These are phyloP conservation scores for Zygogramma bicolorata DNA, from an alignment of 2,888 invertebrate genomes.

Conservation along the genomic window DNA sequence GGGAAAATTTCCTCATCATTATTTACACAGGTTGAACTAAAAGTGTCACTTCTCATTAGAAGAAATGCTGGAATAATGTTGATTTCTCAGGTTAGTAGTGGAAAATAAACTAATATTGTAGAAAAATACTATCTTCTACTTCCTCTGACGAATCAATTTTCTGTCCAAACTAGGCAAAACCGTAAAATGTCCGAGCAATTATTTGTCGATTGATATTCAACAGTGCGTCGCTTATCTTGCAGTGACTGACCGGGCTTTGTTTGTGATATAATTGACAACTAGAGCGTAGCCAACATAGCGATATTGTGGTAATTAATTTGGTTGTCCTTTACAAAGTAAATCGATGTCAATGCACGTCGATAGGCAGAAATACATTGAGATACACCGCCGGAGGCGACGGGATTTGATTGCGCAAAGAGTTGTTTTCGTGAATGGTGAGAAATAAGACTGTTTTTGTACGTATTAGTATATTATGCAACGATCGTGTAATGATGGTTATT, in stretches of 20 bases:
- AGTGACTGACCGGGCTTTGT: constrained; percentile 28
- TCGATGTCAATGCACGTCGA: constrained; percentile 48
- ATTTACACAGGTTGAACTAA: too few relatives aligned
- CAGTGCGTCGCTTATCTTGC: constrained; percentile 15
- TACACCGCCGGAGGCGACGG: not conserved
- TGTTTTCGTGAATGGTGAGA: too few relatives aligned
- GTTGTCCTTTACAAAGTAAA: constrained; percentile 53
- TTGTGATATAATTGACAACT: constrained; percentile 44
- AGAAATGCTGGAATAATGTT: too few relatives aligned
- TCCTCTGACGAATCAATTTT: too few relatives aligned
- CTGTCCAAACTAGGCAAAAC: not conserved
- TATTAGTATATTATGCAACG: too few relatives aligned
- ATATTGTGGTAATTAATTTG: constrained; percentile 54
- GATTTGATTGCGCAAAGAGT: not conserved
- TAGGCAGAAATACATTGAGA: constrained; percentile 28
- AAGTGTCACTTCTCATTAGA: too few relatives aligned
- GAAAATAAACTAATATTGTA: too few relatives aligned
- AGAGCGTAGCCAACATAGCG: constrained; percentile 38
- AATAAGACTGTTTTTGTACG: too few relatives aligned
- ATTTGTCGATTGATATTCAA: constrained; percentile 16
- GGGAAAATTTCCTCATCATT: too few relatives aligned
- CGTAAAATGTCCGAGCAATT: not conserved
- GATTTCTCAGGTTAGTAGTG: too few relatives aligned
- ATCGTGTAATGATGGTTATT: too few relatives aligned
- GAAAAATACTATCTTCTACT: too few relatives aligned